Conservation (phyloP, 2,113 vertebrate genomes). For the Sula dactylatra region DNA sequence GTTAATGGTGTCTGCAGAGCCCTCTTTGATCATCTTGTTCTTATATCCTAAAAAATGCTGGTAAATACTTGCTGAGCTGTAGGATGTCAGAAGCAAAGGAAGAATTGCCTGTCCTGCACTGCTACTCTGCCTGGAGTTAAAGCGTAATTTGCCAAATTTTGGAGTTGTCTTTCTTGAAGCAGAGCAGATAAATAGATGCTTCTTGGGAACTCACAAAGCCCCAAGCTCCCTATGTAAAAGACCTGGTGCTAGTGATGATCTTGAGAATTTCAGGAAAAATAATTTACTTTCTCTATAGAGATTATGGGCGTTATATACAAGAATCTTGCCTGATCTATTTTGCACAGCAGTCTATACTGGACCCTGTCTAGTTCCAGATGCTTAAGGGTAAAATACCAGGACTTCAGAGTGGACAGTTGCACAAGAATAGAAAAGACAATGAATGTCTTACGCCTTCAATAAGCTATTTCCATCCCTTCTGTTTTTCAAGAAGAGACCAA, state of each 20-base stretch:
- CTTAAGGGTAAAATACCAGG: background rate
- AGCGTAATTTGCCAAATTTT: background rate
- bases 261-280: background rate
- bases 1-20: conserved; percentile 51
- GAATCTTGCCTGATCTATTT: background rate
- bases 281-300: background rate
- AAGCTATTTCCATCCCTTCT: conserved; percentile 13
- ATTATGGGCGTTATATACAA: background rate
- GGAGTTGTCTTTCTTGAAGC: background rate
- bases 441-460: background rate
- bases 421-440: conserved; percentile 7
- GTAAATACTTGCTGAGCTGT: background rate
- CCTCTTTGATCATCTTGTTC: background rate
- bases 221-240: background rate
- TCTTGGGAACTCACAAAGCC: background rate
- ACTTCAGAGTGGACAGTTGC: background rate
- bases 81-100: background rate
- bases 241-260: background rate
- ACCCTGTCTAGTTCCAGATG: background rate
- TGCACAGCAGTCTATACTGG: background rate
- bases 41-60: background rate
- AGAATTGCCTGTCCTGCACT: background rate
- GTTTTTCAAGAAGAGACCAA: conserved; percentile 18
- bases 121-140: background rate
- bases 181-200: background rate